These are phyloP conservation scores for Drosophila repleta DNA, from an alignment of 1,140 invertebrate species.

Conservation along the genomic window DNA sequence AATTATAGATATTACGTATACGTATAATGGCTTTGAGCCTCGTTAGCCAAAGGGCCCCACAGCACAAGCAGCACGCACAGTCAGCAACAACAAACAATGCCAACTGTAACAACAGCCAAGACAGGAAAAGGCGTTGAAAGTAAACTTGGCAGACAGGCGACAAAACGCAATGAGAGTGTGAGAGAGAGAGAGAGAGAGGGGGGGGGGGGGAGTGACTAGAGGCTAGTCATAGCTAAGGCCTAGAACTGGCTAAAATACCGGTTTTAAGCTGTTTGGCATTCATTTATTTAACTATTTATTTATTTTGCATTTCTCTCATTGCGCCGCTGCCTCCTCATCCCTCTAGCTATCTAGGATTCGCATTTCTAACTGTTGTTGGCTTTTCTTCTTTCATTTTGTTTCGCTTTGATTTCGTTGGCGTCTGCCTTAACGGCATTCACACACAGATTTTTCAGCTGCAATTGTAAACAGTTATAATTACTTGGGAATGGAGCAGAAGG, in stretches of 20 bases:
- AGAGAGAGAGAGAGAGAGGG: background rate
- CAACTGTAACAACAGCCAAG: slow-evolving; percentile 27
- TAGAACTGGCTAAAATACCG: slow-evolving; percentile 41
- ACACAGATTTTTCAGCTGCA: slow-evolving; percentile 40
- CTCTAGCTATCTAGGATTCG: slow-evolving; percentile 17
- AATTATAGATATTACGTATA: slow-evolving; percentile 59
- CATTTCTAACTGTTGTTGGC: slow-evolving; percentile 13
- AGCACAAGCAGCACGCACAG: slow-evolving; percentile 5
- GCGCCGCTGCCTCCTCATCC: background rate
- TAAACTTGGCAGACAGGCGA: slow-evolving; percentile 36
- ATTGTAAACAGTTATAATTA: slow-evolving; percentile 57
- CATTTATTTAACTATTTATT: slow-evolving; percentile 55
- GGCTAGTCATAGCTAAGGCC: background rate
- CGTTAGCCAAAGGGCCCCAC: slow-evolving; percentile 10
- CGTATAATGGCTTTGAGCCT: slow-evolving; percentile 23
- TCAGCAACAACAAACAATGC: slow-evolving; percentile 17
- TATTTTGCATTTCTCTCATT: slow-evolving; percentile 51
- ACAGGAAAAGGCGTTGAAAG: slow-evolving; percentile 44
- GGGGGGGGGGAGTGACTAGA: too few relatives aligned
- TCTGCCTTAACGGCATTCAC: slow-evolving; percentile 32
- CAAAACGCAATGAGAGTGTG: slow-evolving; percentile 20
- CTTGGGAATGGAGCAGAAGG: background rate
- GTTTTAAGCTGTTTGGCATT: slow-evolving; percentile 40
- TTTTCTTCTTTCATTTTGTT: background rate
- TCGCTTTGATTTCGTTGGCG: slow-evolving; percentile 39